phyloP scores from a whole-genome alignment of 2,888 invertebrate species.

The Eledone cirrhosa region DNA sequence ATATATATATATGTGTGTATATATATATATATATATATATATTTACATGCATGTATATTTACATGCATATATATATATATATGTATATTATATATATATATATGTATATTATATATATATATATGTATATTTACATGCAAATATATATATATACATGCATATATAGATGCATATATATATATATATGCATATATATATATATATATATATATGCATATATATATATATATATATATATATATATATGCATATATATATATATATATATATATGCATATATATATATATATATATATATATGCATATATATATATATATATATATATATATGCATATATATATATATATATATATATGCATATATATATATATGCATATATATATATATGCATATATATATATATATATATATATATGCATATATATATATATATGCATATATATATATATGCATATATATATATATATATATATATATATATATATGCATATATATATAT shows the following conservation, averaged over 20 bases:
- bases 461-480: neutral
- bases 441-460: neutral
- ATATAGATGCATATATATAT: neutral
- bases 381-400: neutral
- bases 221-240: neutral
- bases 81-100: neutral
- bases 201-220: neutral
- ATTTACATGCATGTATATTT: neutral
- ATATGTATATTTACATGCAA: too few relatives aligned
- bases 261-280: neutral
- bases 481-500: neutral
- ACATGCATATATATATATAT: neutral
- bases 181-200: neutral
- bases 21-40: neutral
- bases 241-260: neutral
- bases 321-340: neutral
- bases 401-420: neutral
- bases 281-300: too few relatives aligned
- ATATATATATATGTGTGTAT: neutral
- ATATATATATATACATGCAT: neutral
- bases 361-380: neutral
- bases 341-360: neutral
- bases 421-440: neutral
- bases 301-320: constrained; percentile 1
- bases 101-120: too few relatives aligned